A percentile compares a stretch with the other conserved stretches of the same genome.
These are phyloP conservation scores for Euphonia xanthogaster DNA, from an alignment of 2,797 vertebrate genomes.

Conservation along the genomic window DNA sequence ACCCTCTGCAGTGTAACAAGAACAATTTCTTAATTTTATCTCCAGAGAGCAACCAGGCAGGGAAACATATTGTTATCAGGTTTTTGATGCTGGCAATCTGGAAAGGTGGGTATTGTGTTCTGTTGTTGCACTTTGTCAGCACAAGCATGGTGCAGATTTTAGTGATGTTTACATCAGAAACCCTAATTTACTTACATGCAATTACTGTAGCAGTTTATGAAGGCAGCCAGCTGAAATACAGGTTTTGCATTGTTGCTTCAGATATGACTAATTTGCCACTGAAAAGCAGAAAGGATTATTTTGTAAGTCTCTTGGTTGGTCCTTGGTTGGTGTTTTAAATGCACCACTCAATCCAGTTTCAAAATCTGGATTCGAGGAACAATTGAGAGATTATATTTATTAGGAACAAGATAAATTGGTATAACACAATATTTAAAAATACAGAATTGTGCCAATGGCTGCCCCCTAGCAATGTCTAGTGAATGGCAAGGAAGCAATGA, in stretches of 20 bases:
- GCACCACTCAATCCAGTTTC: neutral
- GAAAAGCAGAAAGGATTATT: neutral
- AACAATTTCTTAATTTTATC: slow-evolving; percentile 9
- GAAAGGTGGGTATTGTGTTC: neutral
- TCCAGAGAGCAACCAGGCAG: neutral
- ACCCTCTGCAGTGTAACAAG: neutral
- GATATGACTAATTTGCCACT: neutral
- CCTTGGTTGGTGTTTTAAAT: neutral
- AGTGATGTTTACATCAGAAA: slow-evolving; percentile 2
- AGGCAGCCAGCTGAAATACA: neutral
- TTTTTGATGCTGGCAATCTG: slow-evolving; percentile 13
- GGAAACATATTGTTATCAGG: neutral
- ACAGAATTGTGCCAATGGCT: neutral
- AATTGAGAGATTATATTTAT: neutral
- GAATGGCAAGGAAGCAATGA: neutral
- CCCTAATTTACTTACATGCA: neutral
- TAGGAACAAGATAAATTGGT: neutral
- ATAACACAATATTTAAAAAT: neutral
- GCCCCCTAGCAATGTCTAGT: neutral
- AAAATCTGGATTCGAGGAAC: neutral
- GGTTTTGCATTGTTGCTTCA: neutral
- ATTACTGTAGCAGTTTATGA: neutral
- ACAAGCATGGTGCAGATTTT: neutral
- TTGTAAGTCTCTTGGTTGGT: neutral
- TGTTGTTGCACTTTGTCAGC: neutral